These are phyloP conservation scores for Lepidocyrtinus sp. DNA, from an alignment of 2,888 invertebrate species.

Conservation along the genomic window DNA sequence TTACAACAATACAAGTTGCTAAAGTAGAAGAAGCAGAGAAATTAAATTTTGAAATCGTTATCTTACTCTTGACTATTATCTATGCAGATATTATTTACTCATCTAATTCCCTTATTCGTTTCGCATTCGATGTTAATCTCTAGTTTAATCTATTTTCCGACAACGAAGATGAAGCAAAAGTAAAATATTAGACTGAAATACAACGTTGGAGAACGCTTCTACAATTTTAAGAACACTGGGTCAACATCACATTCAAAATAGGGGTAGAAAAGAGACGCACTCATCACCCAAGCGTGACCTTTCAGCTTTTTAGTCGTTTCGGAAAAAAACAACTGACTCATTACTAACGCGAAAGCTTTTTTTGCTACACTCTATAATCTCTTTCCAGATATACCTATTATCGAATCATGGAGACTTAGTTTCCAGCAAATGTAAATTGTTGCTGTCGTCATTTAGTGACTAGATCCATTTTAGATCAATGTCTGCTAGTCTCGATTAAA, in stretches of 20 bases:
- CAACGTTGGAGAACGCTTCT: conserved; percentile 1
- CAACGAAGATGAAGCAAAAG: neutral
- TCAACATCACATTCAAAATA: conserved; percentile 51
- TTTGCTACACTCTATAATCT: neutral
- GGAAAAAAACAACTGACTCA: conserved; percentile 50
- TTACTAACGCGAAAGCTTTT: conserved; percentile 13
- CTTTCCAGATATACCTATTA: conserved; percentile 13
- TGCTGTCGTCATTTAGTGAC: neutral
- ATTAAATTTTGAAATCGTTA: too few species aligned
- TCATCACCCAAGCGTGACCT: conserved; percentile 54
- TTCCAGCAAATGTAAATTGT: too few species aligned
- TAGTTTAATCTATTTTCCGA: neutral
- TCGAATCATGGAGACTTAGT: neutral
- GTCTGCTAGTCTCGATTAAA: neutral
- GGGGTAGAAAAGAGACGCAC: conserved; percentile 44
- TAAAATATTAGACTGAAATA: neutral
- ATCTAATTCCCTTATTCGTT: neutral
- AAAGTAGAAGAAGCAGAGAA: too few species aligned
- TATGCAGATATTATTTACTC: conserved; percentile 2
- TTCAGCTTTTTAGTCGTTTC: conserved; percentile 15
- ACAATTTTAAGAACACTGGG: conserved; percentile 46
- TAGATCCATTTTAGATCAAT: neutral
- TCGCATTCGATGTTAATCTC: conserved; percentile 1
- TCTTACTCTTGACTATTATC: too few species aligned
- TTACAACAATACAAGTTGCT: too few species aligned